Evolutionary conservation across 1,140 invertebrate species (phyloP), one percentile per base, ranked within the genome.

Genomic region (Nixonia krombeini): DNA sequence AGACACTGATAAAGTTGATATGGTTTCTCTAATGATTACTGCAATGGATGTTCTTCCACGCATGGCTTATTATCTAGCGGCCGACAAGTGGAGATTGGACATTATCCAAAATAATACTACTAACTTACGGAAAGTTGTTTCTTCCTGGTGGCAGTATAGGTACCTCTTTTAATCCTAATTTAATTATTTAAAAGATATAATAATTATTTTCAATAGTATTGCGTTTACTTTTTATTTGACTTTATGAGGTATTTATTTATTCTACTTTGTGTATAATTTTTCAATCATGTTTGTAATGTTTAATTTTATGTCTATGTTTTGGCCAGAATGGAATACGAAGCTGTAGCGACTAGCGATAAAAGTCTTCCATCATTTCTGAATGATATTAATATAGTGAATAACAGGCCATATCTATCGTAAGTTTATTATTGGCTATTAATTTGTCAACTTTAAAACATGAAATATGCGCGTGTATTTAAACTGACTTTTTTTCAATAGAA

Each of bases 331-430:
- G 45, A 80, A 10, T 78, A 79, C 35, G 79, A 81, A 53, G 61
- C 65, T 13, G 18, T 80, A 3, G 56, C 23, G 37, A 42, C 70
- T 1, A 25, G 28, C 21, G 44, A 33, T 8, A 35, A 26, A 7
- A 47, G 72, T 28, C 17, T 70, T 10, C 81, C 81, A 0, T 73
- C 80, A 51, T 86, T 88, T 58, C 75, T 90, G 33, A 83, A 84
- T 40, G 88, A 90, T 70, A 75, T 83, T 9, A 78, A 86, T 37
- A 85, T 89, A 42, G 71, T 85, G 12, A 85, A 81, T 15, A 90
- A 90, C 63, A 87, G 86, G 71, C 89, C 89, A 17, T 88, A 87
- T 74, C 81, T 89, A 33, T 80, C 85, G 88, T 89, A 76, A 80
- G 80, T 80, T 17, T n/a, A n/a, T n/a, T n/a, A n/a, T n/a, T n/a